Base-by-base conservation (phyloP, 2,113 vertebrate species). In the Calcarius ornatus region DNA sequence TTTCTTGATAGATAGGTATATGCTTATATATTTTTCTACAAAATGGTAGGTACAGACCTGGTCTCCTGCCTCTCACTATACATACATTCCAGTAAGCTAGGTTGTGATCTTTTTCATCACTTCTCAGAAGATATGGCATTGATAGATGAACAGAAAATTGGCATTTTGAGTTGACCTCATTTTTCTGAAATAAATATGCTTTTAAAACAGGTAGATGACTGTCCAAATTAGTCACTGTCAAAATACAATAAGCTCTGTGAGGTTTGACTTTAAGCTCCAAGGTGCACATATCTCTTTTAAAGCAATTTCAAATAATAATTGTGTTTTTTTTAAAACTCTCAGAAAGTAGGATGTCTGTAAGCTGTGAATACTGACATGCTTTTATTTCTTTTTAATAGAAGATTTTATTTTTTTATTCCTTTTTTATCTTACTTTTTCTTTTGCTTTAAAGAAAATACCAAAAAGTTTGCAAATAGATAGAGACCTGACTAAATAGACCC, bases 71-170 rank as follows among this genome's bases (percentile, higher is more conserved):
- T 95, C 57, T 87, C 45, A 48, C 56, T 93, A 27, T 76, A 73
- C 56, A 86, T 47, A 75, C 3, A 37, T 90, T 51, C 6, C 27
- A 43, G 10, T 86, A n/a, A 95, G 15, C 16, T 50, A 56, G 16
- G 16, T 3, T 88, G 81, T 87, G 85, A 86, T 92, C 84, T 86
- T 96, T 96, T 90, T 95, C 80, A 95, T 14, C 17, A 75, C 56
- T 83, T 28, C 53, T 94, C 85, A 83, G n/a, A 94, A 84, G 30
- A 85, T 45, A 90, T 38, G 85, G 5, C 92, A 96, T 66, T 97
- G 95, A 96, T n/a, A 95, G 65, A 97, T 86, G 64, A 95, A 91
- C 42, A 95, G 38, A 81, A 96, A 96, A 92, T 77, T 96, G 61
- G 23, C 63, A 71, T 90, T 96, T 96, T 79, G 57, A 82, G 30